phyloP scores from a whole-genome alignment of 2,113 vertebrate species.

The Rhinoderma darwinii region DNA sequence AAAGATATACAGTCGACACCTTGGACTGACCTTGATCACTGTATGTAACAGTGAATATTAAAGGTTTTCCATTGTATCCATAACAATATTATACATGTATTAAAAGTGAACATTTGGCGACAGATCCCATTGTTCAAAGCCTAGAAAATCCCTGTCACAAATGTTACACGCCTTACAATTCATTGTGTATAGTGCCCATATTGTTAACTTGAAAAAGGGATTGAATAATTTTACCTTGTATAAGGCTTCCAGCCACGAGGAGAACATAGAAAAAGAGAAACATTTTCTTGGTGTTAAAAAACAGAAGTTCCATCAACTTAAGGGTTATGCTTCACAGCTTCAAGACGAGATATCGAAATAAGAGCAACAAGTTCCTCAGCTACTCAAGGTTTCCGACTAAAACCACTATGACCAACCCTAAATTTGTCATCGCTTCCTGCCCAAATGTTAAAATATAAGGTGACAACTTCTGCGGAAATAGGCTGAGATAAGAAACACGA shows the following conservation, averaged over 20 bases:
- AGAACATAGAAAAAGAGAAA: not conserved
- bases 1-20: too few species aligned
- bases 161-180: not conserved
- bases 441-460: slow-evolving; percentile 2
- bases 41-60: not conserved
- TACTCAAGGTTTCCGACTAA: slow-evolving; percentile 45
- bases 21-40: not conserved
- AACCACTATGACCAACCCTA: slow-evolving; percentile 52
- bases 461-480: slow-evolving; percentile 10
- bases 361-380: slow-evolving; percentile 1
- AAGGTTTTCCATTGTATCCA: not conserved
- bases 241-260: slow-evolving; percentile 15
- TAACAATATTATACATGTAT: not conserved
- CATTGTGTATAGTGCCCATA: not conserved
- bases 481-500: not conserved
- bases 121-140: not conserved
- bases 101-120: not conserved
- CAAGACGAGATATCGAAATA: slow-evolving; percentile 16
- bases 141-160: not conserved
- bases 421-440: slow-evolving; percentile 46
- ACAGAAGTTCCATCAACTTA: not conserved
- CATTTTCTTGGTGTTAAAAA: slow-evolving; percentile 23
- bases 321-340: not conserved
- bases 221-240: slow-evolving; percentile 30
- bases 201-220: not conserved